phyloP scores from a whole-genome alignment of 2,797 vertebrate genomes.

The Argyrosomus regius region DNA sequence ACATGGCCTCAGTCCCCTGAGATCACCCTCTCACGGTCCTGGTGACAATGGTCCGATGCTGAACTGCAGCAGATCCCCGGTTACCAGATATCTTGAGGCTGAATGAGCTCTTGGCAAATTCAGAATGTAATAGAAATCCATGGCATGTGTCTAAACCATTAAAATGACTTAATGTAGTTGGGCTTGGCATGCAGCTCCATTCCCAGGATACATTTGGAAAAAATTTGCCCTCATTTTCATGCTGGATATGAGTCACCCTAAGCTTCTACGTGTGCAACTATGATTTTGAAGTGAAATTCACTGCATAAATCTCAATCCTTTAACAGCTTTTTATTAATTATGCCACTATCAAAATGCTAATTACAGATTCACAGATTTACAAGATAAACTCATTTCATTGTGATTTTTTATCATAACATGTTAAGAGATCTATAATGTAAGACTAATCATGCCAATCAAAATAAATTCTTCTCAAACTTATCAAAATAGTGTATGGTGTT shows the following conservation, averaged over 20 bases:
- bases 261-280: slow-evolving; percentile 26
- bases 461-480: not conserved
- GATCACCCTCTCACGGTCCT: slow-evolving; percentile 11
- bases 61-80: slow-evolving; percentile 21
- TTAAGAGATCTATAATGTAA: not conserved
- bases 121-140: slow-evolving; percentile 44
- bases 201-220: slow-evolving; percentile 49
- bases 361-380: not conserved
- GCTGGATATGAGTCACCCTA: slow-evolving; percentile 44
- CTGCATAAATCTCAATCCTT: slow-evolving; percentile 12
- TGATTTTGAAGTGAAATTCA: slow-evolving; percentile 23
- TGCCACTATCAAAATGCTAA: slow-evolving; percentile 15
- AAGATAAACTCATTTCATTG: not conserved
- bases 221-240: slow-evolving; percentile 43
- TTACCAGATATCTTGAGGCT: slow-evolving; percentile 35
- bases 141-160: slow-evolving; percentile 60
- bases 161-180: slow-evolving; percentile 46
- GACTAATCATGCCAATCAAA: not conserved
- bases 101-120: slow-evolving; percentile 25
- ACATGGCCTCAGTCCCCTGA: not conserved
- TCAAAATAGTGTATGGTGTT: not conserved
- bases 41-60: not conserved
- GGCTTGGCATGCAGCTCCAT: slow-evolving; percentile 39
- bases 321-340: slow-evolving; percentile 30
- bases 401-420: not conserved